Base-by-base conservation (phyloP, 53 echinoderm and acorn worm genomes). In the Crossaster papposus region DNA sequence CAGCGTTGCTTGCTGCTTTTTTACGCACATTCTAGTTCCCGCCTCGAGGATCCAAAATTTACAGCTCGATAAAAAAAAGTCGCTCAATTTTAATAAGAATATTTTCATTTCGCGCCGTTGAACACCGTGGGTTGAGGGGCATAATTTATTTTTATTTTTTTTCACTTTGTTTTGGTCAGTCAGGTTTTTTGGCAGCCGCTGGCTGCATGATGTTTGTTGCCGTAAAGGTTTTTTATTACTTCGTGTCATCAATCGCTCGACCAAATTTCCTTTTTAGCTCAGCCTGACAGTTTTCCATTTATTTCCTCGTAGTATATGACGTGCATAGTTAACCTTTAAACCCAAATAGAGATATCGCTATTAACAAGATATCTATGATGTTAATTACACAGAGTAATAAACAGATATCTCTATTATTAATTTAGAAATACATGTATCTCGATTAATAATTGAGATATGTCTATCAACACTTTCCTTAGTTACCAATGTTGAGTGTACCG, bases 11-110 rank as follows among this genome's bases (percentile, higher is more conserved):
- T 30, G 81, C 81, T 34, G 33, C 81, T 20, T 63, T 20, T 63
- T 35, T 8, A 15, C 58, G 58, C 15, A 10, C 14, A 18, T 30
- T 33, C 55, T 20, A 58, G 54, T 74, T 36, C 75, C 8, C 75
- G 75, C 75, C 34, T 33, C 24, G 34, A 14, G 75, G 33, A 13
- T 35, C 17, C 30, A 30, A 24, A 85, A 72, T 85, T 85, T 85
- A 72, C 85, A 72, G 85, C 85, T 85, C 72, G 30, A 54, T 85
- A 85, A 72, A 72, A 44, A n/a, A 85, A 52, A 85, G 85, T 85
- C 53, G 85, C 72, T 31, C 73, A 30, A 13, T 51, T 85, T 53
- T 72, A 72, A 85, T 54, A 32, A 85, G 85, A 85, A 85, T 71
- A 73, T 72, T 51, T 72, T 81, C 81, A 81, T 81, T 58, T 81